These are phyloP conservation scores for Acleris laterana DNA, from an alignment of 2,888 invertebrate genomes.

Conservation along the genomic window DNA sequence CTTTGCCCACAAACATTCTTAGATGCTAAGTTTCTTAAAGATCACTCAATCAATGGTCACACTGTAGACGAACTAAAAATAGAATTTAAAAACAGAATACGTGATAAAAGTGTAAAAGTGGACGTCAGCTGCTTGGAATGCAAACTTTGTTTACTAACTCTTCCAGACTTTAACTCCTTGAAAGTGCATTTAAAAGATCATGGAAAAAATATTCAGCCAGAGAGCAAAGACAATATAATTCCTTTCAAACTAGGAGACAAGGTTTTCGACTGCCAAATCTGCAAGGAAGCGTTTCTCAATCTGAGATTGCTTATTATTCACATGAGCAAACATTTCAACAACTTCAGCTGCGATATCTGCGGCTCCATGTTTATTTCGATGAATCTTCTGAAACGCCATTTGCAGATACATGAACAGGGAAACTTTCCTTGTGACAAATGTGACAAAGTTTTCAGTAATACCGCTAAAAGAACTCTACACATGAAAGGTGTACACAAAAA, in stretches of 20 bases:
- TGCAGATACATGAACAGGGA: constrained; percentile 62
- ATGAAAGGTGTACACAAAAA: constrained; percentile 67
- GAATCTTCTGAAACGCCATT: constrained; percentile 58
- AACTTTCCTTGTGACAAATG: constrained; percentile 68
- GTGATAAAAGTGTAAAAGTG: constrained; percentile 64
- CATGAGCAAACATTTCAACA: constrained; percentile 73
- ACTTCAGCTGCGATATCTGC: constrained; percentile 71
- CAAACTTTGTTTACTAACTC: constrained; percentile 55
- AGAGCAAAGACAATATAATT: constrained; percentile 63
- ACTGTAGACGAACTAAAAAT: constrained; percentile 53
- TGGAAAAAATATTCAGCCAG: constrained; percentile 55
- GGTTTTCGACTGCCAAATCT: constrained; percentile 65
- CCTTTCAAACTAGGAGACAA: constrained; percentile 65
- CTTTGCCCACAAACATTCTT: constrained; percentile 58
- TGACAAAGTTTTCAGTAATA: constrained; percentile 65
- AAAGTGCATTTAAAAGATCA: constrained; percentile 64
- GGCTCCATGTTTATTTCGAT: constrained; percentile 65
- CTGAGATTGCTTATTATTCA: constrained; percentile 65
- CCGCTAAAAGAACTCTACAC: constrained; percentile 61
- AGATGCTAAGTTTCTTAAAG: constrained; percentile 54
- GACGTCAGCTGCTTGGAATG: constrained; percentile 64
- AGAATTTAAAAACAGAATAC: constrained; percentile 55
- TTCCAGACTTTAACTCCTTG: constrained; percentile 51
- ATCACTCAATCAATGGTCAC: constrained; percentile 55
- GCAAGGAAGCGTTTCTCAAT: constrained; percentile 59